Base-by-base conservation (phyloP, 2,797 vertebrate genomes). In the Alcedo quadribrachys region DNA sequence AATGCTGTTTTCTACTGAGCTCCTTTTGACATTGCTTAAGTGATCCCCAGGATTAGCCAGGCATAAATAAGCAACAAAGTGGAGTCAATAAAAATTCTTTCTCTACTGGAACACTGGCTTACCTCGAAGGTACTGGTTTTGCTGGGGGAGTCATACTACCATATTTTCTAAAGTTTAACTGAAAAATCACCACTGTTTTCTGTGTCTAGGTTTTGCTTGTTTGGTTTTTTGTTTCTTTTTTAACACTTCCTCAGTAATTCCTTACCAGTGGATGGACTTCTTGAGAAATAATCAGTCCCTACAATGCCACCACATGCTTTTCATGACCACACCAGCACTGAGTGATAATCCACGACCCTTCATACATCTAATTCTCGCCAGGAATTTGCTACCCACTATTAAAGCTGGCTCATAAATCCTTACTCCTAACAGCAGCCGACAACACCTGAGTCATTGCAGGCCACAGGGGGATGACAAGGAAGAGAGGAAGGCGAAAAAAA, bases 391-490 rank as follows among this genome's bases (percentile, higher is more conserved):
- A 78, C 25, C 30, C 1, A 0, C 60, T 71, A 55, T 65, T 87
- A 92, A 94, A 95, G 45, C 54, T 22, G 40, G 57, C 92, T 96
- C 91, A 88, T 83, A 82, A 70, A 81, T 85, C 88, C 93, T 94
- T 82, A 73, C 75, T 28, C 8, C 63, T 85, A 95, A 94, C 94
- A 89, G 94, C 93, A 92, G 90, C 42, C 3, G 0, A 43, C 30
- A 84, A 81, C 78, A 84, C 77, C 85, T 70, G 78, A 94, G 81
- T 85, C 88, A 87, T 22, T 55, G 68, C 75, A 58, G 35, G n/a
- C 65, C 46, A 5, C 54, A 70, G 61, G 86, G 75, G 42, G 94
- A 45, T 1, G 0, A 55, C 3, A 4, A 73, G 22, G 46, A 63
- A 81, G 35, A 48, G 32, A 70, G 10, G 42, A 67, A 57, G 57